A percentile compares a stretch with the other conserved stretches of the same genome.
phyloP scores from a whole-genome alignment of 2,888 invertebrate species.

The Agrotis ipsilon region DNA sequence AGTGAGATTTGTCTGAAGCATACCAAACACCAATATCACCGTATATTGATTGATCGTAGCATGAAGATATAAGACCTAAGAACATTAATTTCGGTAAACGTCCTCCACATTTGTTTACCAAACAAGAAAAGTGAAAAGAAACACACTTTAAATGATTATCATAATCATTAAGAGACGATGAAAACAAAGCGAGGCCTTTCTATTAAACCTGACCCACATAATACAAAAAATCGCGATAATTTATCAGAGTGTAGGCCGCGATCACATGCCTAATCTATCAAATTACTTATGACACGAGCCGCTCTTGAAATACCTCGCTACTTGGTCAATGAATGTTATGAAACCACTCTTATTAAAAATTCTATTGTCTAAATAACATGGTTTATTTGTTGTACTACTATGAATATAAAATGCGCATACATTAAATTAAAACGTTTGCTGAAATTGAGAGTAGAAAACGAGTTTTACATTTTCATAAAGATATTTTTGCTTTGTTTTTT shows the following conservation, averaged over 20 bases:
- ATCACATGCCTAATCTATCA: conserved; percentile 59
- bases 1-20: no score
- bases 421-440: conserved; percentile 13
- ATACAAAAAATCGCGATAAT: conserved; percentile 61
- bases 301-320: conserved; percentile 43
- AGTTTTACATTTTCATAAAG: conserved; percentile 21
- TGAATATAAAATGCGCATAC: conserved; percentile 39
- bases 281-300: conserved; percentile 54
- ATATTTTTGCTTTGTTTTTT: conserved; percentile 10
- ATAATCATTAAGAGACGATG: conserved; percentile 29
- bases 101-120: conserved; percentile 1
- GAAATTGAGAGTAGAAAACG: conserved; percentile 25
- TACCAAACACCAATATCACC: no score
- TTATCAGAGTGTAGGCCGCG: conserved; percentile 53
- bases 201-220: conserved; percentile 73
- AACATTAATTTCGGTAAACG: no score
- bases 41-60: no score
- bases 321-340: conserved; percentile 60
- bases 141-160: conserved; percentile 24
- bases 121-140: not conserved
- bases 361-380: conserved; percentile 45
- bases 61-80: no score
- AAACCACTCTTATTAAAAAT: conserved; percentile 47
- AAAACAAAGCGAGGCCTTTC: conserved; percentile 63
- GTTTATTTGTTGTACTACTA: conserved; percentile 30